These are phyloP conservation scores for Carassius carassius DNA, from an alignment of 2,113 vertebrate genomes.

Conservation along the genomic window DNA sequence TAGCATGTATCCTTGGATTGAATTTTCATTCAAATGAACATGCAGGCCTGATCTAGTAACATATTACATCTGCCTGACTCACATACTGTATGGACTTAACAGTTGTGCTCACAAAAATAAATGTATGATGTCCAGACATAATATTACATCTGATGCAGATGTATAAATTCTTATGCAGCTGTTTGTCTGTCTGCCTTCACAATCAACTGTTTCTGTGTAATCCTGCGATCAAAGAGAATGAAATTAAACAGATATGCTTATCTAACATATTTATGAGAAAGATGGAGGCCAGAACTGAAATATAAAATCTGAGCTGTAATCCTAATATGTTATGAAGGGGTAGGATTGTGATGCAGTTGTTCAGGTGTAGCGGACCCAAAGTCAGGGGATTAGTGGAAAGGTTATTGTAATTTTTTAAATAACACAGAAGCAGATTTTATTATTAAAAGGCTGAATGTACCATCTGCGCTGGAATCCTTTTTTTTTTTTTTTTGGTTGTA, in stretches of 20 bases:
- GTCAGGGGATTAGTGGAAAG: slow-evolving; percentile 84
- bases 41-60: slow-evolving; percentile 4
- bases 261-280: slow-evolving; percentile 78
- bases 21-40: not conserved
- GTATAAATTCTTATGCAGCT: slow-evolving; percentile 71
- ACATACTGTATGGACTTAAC: slow-evolving; percentile 37
- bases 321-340: slow-evolving; percentile 82
- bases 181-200: slow-evolving; percentile 72
- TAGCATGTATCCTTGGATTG: slow-evolving; percentile 23
- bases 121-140: slow-evolving; percentile 55
- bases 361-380: slow-evolving; percentile 89
- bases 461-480: slow-evolving; percentile 70
- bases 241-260: slow-evolving; percentile 82
- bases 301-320: slow-evolving; percentile 82
- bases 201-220: slow-evolving; percentile 83
- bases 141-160: slow-evolving; percentile 58
- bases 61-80: slow-evolving; percentile 53
- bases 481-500: slow-evolving; percentile 54
- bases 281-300: slow-evolving; percentile 63
- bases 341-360: slow-evolving; percentile 77
- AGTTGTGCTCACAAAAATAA: slow-evolving; percentile 53
- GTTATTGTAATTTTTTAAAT: slow-evolving; percentile 84
- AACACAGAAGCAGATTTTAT: slow-evolving; percentile 92
- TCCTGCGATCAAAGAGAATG: slow-evolving; percentile 77
- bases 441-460: slow-evolving; percentile 74